phyloP scores from a whole-genome alignment of 2,113 vertebrate species.

The Litocranius walleri region DNA sequence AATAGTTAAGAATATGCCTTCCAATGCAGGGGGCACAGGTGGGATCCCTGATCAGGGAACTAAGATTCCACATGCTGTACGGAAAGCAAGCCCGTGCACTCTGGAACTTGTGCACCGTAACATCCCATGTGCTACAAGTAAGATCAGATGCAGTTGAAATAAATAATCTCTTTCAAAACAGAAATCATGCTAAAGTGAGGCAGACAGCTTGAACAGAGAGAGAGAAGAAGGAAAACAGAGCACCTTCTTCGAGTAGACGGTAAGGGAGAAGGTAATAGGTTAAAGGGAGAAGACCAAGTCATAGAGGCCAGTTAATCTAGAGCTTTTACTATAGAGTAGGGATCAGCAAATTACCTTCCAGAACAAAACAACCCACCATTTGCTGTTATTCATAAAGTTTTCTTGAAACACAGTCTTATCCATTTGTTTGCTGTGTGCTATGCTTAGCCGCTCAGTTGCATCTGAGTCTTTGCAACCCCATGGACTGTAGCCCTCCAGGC shows the following conservation, averaged over 20 bases:
- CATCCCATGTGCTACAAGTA: not conserved
- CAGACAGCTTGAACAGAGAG: not conserved
- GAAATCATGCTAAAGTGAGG: not conserved
- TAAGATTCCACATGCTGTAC: not conserved
- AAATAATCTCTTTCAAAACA: not conserved
- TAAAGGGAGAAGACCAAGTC: not conserved
- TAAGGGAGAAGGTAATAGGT: not conserved
- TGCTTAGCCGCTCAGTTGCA: not conserved
- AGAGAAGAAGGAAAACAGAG: not conserved
- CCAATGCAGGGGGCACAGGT: not conserved
- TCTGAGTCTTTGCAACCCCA: not conserved
- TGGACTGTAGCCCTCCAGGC: not conserved
- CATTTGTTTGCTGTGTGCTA: not conserved
- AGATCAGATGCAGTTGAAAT: not conserved
- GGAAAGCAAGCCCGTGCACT: accelerated
- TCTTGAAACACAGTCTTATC: not conserved
- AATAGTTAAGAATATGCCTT: not conserved
- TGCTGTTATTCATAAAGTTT: not conserved
- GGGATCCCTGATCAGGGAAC: not conserved
- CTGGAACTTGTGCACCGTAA: accelerated
- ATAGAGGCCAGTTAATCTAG: not conserved
- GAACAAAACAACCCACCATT: too few relatives aligned
- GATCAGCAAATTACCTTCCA: not conserved
- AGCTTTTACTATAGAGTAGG: too few relatives aligned
- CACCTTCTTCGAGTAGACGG: not conserved